Conservation (phyloP, 2,888 invertebrate species). For the Biston stratarius region DNA sequence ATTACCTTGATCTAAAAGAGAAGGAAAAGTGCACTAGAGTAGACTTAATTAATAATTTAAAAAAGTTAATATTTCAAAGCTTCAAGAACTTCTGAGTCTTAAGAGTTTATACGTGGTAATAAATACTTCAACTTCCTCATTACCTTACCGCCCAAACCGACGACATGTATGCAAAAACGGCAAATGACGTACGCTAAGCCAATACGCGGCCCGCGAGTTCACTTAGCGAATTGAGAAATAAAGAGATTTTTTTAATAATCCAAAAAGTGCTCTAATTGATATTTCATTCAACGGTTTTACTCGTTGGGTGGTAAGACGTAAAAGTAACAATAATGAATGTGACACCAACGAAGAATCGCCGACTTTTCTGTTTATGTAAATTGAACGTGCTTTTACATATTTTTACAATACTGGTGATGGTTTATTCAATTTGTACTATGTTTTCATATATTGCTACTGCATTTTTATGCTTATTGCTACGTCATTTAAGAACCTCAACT, state of each 20-base stretch:
- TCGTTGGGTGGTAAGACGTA: constrained; percentile 79
- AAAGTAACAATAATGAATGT: constrained; percentile 74
- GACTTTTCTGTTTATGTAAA: constrained; percentile 65
- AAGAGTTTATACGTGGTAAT: constrained; percentile 62
- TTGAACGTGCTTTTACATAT: constrained; percentile 52
- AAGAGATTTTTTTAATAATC: constrained; percentile 71
- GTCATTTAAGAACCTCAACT: neutral
- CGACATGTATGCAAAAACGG: constrained; percentile 75
- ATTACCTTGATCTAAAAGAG: neutral
- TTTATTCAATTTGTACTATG: constrained; percentile 52
- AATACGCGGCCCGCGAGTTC: constrained; percentile 70
- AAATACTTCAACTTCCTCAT: constrained; percentile 80
- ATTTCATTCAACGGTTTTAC: constrained; percentile 81
- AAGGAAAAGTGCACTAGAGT: too few relatives aligned
- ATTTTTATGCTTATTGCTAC: neutral
- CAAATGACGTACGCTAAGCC: constrained; percentile 80
- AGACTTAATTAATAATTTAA: too few relatives aligned
- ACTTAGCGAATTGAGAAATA: constrained; percentile 84
- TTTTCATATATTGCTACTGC: constrained; percentile 38
- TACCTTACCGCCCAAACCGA: constrained; percentile 82
- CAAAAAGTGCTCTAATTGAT: constrained; percentile 82
- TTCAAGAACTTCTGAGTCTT: constrained; percentile 27
- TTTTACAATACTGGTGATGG: constrained; percentile 40
- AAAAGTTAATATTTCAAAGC: neutral
- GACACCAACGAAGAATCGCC: constrained; percentile 67